Percentiles rank a stretch among this genome's conserved stretches.
phyloP scores from a whole-genome alignment of 2,888 invertebrate genomes.

The Leucania comma region DNA sequence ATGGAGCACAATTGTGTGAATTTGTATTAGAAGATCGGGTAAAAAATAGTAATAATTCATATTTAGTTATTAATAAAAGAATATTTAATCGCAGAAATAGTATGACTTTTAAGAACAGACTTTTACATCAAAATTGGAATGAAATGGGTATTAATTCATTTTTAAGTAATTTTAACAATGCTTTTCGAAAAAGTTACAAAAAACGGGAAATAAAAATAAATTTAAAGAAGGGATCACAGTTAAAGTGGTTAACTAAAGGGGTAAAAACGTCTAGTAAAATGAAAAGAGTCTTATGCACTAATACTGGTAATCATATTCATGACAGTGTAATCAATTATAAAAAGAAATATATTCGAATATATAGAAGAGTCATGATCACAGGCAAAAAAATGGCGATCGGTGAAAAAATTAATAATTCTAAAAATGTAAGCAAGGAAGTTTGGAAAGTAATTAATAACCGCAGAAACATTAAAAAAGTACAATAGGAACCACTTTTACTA shows the following conservation, averaged over 20 bases:
- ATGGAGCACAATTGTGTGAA: no score
- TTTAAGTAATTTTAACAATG: not conserved
- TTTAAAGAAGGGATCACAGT: not conserved
- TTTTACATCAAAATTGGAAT: not conserved
- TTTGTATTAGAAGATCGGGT: no score
- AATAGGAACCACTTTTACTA: not conserved
- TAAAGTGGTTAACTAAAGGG: slow-evolving; percentile 1
- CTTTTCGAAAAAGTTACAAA: not conserved
- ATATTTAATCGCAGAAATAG: not conserved
- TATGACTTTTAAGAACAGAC: not conserved
- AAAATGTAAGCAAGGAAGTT: not conserved
- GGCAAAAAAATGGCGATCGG: no score
- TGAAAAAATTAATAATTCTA: no score
- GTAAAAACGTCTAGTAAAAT: not conserved
- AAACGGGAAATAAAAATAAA: not conserved
- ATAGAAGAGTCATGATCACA: no score
- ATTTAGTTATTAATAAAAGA: not conserved
- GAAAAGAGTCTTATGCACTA: not conserved
- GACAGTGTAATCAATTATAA: no score
- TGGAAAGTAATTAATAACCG: not conserved
- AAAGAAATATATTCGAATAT: no score
- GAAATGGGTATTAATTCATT: not conserved
- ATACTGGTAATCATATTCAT: no score
- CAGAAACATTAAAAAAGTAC: no score
- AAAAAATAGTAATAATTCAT: not conserved